Evolutionary conservation across 2,797 vertebrate species (phyloP), one percentile per base, ranked within the genome.

Genomic region (Centroberyx gerrardi): DNA sequence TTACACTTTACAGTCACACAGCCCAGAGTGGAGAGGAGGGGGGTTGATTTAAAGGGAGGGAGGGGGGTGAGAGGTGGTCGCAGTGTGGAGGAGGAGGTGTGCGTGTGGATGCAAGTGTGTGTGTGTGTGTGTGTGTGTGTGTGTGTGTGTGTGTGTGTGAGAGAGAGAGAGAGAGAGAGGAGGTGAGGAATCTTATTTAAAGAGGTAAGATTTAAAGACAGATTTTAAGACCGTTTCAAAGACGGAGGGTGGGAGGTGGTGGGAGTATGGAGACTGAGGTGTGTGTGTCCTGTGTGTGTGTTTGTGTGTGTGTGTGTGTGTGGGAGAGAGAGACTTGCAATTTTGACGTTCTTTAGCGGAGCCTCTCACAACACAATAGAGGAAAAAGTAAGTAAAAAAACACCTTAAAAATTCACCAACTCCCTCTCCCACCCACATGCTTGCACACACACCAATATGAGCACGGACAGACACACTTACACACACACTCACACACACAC

Each of bases 1-100:
- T 85, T 79, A 72, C 66, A 74, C 58, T 87, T 87, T 91, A 91
- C 72, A 90, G 89, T 89, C 88, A 86, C 87, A 74, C 78, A 84
- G 80, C 82, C 87, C 17, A 0, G 73, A 36, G 68, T 3, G 3
- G 29, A 40, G 67, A 54, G 36, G 56, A 63, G 38, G 22, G 27
- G 36, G 38, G 38, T 51, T 63, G 77, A 54, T 65, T 68, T 63
- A 63, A 63, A 71, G 40, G 40, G 1, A 80, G 74, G 78, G 81
- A 65, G 84, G 81, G 81, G 72, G 5, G 38, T 17, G 62, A 55
- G 74, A 74, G 84, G 79, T 71, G 61, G 8, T 49, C 42, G 55
- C 62, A 52, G 38, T 49, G 12, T 76, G 67, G 65, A 44, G 17
- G 22, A 5, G 9, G 42, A 44, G 38, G 22, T 42, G 54, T 55